A percentile compares a stretch with the other conserved stretches of the same genome.
Conservation (phyloP, 2,888 invertebrate genomes). For the Sthenelais limicola region DNA sequence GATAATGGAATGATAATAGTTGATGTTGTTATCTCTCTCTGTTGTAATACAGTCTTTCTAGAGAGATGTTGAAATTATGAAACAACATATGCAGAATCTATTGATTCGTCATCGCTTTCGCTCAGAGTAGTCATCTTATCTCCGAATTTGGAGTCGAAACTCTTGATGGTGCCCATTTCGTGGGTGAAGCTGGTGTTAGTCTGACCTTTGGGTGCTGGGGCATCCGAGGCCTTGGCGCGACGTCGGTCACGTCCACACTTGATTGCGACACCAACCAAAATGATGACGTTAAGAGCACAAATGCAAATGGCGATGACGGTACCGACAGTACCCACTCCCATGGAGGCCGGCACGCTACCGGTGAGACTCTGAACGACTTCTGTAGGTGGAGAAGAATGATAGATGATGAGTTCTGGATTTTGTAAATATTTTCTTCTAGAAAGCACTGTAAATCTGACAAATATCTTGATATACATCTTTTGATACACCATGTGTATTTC, state of each 20-base stretch:
- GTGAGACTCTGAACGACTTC: no score
- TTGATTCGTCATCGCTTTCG: slow-evolving; percentile 8
- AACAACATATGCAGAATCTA: not conserved
- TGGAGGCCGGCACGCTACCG: not conserved
- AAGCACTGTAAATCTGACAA: no score
- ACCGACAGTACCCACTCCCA: not conserved
- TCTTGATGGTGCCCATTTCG: slow-evolving; percentile 31
- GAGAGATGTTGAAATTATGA: no score
- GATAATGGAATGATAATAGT: no score
- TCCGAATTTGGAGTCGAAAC: slow-evolving; percentile 38
- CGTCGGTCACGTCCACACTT: slow-evolving; percentile 18
- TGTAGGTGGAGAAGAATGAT: no score
- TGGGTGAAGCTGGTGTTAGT: slow-evolving; percentile 19
- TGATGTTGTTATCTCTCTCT: no score
- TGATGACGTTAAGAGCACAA: slow-evolving; percentile 13
- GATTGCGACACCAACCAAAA: slow-evolving; percentile 21
- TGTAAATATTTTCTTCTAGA: no score
- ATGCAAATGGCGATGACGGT: slow-evolving; percentile 19
- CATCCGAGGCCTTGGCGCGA: not conserved
- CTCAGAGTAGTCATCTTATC: not conserved
- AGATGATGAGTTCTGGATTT: no score
- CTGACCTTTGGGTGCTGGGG: not conserved
- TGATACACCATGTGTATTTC: no score
- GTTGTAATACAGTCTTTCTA: no score
- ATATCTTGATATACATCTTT: no score